These are phyloP conservation scores for Leptinotarsa rubiginosa DNA, from an alignment of 2,888 invertebrate species.

Conservation along the genomic window DNA sequence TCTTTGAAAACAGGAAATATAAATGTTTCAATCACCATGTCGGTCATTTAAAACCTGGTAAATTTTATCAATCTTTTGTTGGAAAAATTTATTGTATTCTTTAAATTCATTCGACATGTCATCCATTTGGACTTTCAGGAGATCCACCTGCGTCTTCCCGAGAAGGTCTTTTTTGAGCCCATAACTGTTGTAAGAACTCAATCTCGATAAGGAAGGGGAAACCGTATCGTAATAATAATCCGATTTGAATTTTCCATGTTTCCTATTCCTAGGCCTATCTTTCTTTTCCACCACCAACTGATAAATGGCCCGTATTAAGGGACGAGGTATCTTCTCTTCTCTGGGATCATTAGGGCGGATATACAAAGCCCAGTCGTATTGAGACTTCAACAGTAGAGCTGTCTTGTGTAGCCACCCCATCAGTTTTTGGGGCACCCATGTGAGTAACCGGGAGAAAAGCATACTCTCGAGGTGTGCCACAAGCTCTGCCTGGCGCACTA, in stretches of 20 bases:
- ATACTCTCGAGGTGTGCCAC: conserved; percentile 86
- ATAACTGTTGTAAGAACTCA: conserved; percentile 52
- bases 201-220: conserved; percentile 51
- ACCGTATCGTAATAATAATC: conserved; percentile 40
- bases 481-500: conserved; percentile 84
- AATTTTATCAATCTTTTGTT: conserved; percentile 53
- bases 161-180: conserved; percentile 28
- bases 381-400: conserved; percentile 80
- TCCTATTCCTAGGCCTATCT: conserved; percentile 70
- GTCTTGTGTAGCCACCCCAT: conserved; percentile 77
- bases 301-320: conserved; percentile 79
- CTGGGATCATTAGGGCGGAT: conserved; percentile 86
- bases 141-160: conserved; percentile 33
- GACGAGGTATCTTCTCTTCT: conserved; percentile 82
- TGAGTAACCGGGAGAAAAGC: conserved; percentile 81
- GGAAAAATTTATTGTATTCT: conserved; percentile 53
- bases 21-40: conserved; percentile 24
- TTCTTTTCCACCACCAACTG: conserved; percentile 79
- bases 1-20: neutral
- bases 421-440: conserved; percentile 72
- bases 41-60: conserved; percentile 37
- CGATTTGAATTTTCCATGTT: conserved; percentile 53
- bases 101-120: conserved; percentile 53
- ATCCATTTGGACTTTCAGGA: conserved; percentile 52
- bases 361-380: conserved; percentile 78